A percentile compares a stretch with the other conserved stretches of the same genome.
These are phyloP conservation scores for Anoplius nigerrimus DNA, from an alignment of 2,888 invertebrate genomes.

Conservation along the genomic window DNA sequence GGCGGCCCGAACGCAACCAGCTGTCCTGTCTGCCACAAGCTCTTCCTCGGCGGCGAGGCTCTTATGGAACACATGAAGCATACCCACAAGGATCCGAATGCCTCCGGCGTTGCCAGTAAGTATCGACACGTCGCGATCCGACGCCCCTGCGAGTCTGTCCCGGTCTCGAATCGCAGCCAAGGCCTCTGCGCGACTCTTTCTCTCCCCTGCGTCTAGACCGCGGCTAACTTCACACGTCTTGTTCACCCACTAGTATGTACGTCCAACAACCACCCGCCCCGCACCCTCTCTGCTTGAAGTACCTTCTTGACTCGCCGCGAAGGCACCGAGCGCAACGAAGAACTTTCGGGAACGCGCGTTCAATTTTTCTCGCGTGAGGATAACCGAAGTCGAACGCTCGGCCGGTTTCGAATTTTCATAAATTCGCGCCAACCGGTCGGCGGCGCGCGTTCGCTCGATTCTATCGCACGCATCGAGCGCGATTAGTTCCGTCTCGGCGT, in stretches of 20 bases:
- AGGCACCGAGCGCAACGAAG: not conserved
- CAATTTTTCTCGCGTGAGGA: too few species aligned
- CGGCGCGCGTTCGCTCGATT: too few species aligned
- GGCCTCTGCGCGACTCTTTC: conserved; percentile 23
- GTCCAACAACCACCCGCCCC: conserved; percentile 25
- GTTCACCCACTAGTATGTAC: conserved; percentile 1
- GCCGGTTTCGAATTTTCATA: too few species aligned
- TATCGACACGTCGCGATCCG: conserved; percentile 66
- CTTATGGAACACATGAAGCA: conserved; percentile 98
- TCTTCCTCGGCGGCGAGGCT: conserved; percentile 94
- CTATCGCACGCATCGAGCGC: too few species aligned
- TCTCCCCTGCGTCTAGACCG: conserved; percentile 7
- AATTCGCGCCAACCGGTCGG: too few species aligned
- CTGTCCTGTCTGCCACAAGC: conserved; percentile 95
- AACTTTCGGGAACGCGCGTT: too few species aligned
- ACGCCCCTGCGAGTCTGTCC: conserved; percentile 25
- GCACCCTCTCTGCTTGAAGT: conserved; percentile 3
- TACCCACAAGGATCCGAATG: conserved; percentile 94
- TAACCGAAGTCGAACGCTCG: too few species aligned
- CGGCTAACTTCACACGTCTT: not conserved
- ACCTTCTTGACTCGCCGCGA: conserved; percentile 5
- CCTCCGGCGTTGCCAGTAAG: conserved; percentile 93
- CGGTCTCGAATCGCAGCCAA: conserved; percentile 14
- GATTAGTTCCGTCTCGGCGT: too few species aligned
- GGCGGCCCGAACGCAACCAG: conserved; percentile 94